Evolutionary conservation across 30 jellyfish, hydroid and myxozoan species (phyloP), one percentile per base, ranked within the genome.

Genomic region (Pseudorhiza aurosa): DNA sequence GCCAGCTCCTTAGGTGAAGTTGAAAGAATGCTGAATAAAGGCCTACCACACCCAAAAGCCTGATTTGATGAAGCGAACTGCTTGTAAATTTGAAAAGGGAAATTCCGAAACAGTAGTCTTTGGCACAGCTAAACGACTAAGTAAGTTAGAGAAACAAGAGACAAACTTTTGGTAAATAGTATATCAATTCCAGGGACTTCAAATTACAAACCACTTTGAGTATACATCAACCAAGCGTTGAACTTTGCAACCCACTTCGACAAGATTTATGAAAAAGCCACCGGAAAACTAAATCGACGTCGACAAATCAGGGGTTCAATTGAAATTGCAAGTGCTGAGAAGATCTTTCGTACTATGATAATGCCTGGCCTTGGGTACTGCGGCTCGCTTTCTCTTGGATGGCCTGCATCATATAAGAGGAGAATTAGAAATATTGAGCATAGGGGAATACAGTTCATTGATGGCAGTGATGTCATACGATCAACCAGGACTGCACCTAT

Each of bases 401-500:
- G 72, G 72, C 27, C 72, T 28, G 8, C 72, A 58, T 58, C 72
- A 58, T 58, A 58, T 42, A 58, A 58, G 72, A 58, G 27, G 27
- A 58, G 72, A 58, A 58, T 49, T 65, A 35, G 35, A 65, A 65
- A 36, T 65, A 31, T 65, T 65, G 79, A 32, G 60, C 18, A 36
- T 32, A 65, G 60, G 35, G n/a, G n/a, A n/a, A n/a, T n/a, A n/a
- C n/a, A n/a, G n/a, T n/a, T n/a, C n/a, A n/a, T n/a, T n/a, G n/a
- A n/a, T n/a, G 27, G 60, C 79, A 63, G 15, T 65, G 40, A 49
- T 49, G 63, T 49, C 22, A 49, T 49, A 15, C n/a, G 4, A 49
- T 49, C 63, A 29, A 49, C 63, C 63, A 49, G 22, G 63, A 29
- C 22, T 49, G 17, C 63, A 12, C 22, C 63, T 49, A 29, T 58